A percentile compares a stretch with the other conserved stretches of the same genome.
phyloP scores from a whole-genome alignment of 1,140 invertebrate species.

The Diuraphis noxia region DNA sequence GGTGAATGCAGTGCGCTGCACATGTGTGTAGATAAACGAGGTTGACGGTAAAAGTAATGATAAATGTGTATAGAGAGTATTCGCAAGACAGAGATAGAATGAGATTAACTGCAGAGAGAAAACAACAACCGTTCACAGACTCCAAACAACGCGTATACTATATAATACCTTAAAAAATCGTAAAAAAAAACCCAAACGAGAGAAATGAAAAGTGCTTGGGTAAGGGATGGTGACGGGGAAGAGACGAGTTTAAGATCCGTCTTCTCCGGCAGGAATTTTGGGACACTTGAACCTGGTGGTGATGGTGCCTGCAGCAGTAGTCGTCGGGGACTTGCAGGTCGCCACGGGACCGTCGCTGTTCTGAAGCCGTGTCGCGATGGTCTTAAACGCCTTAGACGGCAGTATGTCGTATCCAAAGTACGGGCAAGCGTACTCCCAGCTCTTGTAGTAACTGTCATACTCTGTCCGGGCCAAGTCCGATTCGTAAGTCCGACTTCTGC shows the following conservation, averaged over 20 bases:
- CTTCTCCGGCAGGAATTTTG: background rate
- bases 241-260: background rate
- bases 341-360: background rate
- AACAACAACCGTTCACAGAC: conserved; percentile 47
- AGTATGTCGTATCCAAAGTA: conserved; percentile 37
- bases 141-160: conserved; percentile 22
- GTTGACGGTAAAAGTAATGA: background rate
- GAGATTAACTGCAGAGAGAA: background rate
- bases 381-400: conserved; percentile 47
- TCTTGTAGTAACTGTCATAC: conserved; percentile 42
- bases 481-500: background rate
- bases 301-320: background rate
- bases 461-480: background rate
- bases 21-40: conserved; percentile 9
- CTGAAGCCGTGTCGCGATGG: background rate
- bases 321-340: background rate
- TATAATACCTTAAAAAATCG: conserved; percentile 40
- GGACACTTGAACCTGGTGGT: conserved; percentile 46
- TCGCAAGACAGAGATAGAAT: background rate
- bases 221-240: background rate
- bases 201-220: background rate
- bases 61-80: background rate
- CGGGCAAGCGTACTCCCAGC: conserved; percentile 28
- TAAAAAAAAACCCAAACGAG: background rate
- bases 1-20: background rate